Evolutionary conservation across 2,888 invertebrate species (phyloP).

Genomic region (Copidosoma aretas): DNA sequence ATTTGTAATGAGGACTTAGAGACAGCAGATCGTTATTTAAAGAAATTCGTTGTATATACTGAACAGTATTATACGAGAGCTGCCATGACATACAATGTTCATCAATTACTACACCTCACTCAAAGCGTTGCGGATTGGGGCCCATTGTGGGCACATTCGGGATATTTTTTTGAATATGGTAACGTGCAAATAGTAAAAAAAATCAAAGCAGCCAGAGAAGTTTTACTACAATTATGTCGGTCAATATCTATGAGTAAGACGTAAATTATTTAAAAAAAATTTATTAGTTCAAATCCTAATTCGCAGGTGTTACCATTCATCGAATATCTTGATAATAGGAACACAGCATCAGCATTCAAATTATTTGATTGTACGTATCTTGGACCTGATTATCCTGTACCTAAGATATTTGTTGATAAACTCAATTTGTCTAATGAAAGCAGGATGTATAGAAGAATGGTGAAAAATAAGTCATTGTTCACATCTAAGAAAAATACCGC

Average conservation of each 20-base stretch:
- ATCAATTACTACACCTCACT: conserved; percentile 33
- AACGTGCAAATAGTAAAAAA: conserved; percentile 21
- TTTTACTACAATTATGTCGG: conserved; percentile 14
- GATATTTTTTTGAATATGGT: conserved; percentile 31
- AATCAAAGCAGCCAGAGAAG: conserved; percentile 25
- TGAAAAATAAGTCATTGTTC: conserved; percentile 13
- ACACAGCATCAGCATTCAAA: conserved; percentile 8
- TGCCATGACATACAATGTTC: conserved; percentile 36
- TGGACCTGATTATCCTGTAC: background rate
- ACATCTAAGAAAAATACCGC: background rate
- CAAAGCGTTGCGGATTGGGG: conserved; percentile 32
- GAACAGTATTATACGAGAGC: conserved; percentile 11
- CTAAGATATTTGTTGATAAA: background rate
- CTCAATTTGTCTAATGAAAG: background rate
- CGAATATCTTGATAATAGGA: background rate
- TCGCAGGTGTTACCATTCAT: background rate
- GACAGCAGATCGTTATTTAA: conserved; percentile 13
- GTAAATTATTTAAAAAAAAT: background rate
- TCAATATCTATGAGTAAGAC: background rate
- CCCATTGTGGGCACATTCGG: conserved; percentile 29
- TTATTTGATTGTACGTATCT: conserved; percentile 6
- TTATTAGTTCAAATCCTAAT: background rate
- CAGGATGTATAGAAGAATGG: background rate
- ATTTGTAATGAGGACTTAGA: too few species aligned
- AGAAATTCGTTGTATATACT: conserved; percentile 11